Conservation (phyloP, 2,113 vertebrate species). For the Fulica atra region DNA sequence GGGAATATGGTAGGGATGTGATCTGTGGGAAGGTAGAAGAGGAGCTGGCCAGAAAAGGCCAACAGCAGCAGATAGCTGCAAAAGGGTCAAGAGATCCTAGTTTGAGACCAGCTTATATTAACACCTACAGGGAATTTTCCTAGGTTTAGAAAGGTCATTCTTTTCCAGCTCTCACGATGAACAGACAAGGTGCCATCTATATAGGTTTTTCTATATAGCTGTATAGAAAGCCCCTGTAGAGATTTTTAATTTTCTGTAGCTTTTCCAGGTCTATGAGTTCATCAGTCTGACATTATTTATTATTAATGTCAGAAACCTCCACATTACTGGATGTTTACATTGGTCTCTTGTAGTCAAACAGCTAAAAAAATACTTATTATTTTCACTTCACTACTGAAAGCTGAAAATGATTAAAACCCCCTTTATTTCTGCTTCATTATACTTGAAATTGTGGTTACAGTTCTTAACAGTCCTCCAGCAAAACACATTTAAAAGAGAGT, state of each 20-base stretch:
- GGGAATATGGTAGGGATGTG: too few relatives aligned
- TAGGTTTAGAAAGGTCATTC: not conserved
- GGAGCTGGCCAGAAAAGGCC: not conserved
- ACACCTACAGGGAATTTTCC: not conserved
- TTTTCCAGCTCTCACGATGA: not conserved
- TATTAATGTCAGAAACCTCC: not conserved
- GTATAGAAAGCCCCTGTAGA: not conserved
- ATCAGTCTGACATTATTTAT: not conserved
- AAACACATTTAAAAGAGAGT: constrained; percentile 13
- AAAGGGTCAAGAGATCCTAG: not conserved
- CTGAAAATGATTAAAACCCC: not conserved
- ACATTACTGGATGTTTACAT: not conserved
- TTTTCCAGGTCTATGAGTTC: not conserved
- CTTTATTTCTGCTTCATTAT: constrained; percentile 47
- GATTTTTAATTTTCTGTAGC: not conserved
- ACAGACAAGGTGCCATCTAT: not conserved
- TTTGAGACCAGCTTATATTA: not conserved
- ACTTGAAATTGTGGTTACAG: constrained; percentile 4
- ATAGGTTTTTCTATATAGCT: not conserved
- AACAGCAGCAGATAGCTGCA: not conserved
- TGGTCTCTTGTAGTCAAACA: not conserved
- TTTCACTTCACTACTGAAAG: not conserved
- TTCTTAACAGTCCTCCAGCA: not conserved
- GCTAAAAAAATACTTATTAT: not conserved
- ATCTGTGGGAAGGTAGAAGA: not conserved